Base-by-base conservation (phyloP, 2,888 invertebrate species). In the Synergus laeviventris region DNA sequence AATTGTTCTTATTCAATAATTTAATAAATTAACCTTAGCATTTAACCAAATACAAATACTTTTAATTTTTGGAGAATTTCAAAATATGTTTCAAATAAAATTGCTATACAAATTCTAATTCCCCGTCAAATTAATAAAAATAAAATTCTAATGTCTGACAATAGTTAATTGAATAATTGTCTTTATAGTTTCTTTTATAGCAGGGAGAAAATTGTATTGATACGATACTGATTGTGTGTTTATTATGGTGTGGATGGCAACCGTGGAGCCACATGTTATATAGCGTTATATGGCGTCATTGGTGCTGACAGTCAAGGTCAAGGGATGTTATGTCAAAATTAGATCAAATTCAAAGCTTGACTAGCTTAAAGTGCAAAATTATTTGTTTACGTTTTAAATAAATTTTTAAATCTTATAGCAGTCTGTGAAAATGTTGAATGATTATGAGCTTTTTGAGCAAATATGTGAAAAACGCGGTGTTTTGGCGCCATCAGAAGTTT, bases 381-480 rank as follows among this genome's bases (percentile, higher is more conserved):
- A 12, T 31, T 70, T 31, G 42, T 70, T 31, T 49, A 9, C 4
- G 16, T 45, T 16, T 45, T 16, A 31, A 70, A 70, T 21, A 2
- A 3, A 3, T 1, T 24, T 31, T 36, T 3, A 66, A 66, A 36
- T 56, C 16, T 18, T 21, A 9, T 60, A 60, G 24, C 31, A 11
- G 12, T 64, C 21, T 42, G 76, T 80, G 64, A 84, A 81, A 74
- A 87, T 87, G 87, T 79, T 87, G 56, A 80, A 86, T 64, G 89
- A 89, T 80, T 83, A 85, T 75, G 87, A 88, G 38, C 79, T 89
- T 45, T 89, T 87, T 66, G 64, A 80, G 49, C 87, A 88, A 70
- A 79, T 89, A 7, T 89, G 89, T 75, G 81, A 86, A 70, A 87
- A 88, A 78, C 82, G 82, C 1, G 84, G 84, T 11, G 85, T 89